Conservation (phyloP, 2,888 invertebrate genomes). For the Uropetala carovei region DNA sequence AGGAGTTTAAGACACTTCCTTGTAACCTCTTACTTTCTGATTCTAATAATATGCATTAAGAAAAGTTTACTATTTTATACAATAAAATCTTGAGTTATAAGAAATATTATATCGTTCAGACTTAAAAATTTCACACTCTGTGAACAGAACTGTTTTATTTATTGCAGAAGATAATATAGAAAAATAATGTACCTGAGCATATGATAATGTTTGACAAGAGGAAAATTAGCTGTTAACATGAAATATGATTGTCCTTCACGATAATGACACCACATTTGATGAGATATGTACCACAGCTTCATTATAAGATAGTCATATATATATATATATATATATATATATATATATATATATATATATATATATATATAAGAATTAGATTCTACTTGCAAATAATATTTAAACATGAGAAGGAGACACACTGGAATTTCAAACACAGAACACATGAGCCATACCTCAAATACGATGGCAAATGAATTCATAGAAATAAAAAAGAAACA, state of each 20-base stretch:
- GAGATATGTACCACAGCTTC: constrained; percentile 50
- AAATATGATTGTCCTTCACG: constrained; percentile 62
- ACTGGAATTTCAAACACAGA: background rate
- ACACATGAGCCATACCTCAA: background rate
- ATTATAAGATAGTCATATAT: constrained; percentile 26
- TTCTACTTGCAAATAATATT: constrained; percentile 39
- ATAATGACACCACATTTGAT: constrained; percentile 47
- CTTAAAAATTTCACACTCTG: constrained; percentile 52
- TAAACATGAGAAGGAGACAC: background rate
- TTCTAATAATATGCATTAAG: constrained; percentile 1
- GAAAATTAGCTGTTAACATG: constrained; percentile 56
- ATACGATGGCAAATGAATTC: background rate
- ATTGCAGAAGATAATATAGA: constrained; percentile 60
- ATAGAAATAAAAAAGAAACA: background rate
- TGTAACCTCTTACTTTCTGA: constrained; percentile 24
- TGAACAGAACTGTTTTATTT: constrained; percentile 52
- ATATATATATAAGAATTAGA: constrained; percentile 5
- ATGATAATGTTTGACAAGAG: constrained; percentile 57
- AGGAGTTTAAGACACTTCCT: constrained; percentile 62
- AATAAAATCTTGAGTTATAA: constrained; percentile 43
- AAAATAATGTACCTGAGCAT: constrained; percentile 64
- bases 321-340: background rate
- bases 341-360: background rate
- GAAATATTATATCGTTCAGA: constrained; percentile 45
- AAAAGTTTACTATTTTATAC: constrained; percentile 39